Evolutionary conservation across 2,797 vertebrate genomes (phyloP).

Genomic region (Vultur gryphus): DNA sequence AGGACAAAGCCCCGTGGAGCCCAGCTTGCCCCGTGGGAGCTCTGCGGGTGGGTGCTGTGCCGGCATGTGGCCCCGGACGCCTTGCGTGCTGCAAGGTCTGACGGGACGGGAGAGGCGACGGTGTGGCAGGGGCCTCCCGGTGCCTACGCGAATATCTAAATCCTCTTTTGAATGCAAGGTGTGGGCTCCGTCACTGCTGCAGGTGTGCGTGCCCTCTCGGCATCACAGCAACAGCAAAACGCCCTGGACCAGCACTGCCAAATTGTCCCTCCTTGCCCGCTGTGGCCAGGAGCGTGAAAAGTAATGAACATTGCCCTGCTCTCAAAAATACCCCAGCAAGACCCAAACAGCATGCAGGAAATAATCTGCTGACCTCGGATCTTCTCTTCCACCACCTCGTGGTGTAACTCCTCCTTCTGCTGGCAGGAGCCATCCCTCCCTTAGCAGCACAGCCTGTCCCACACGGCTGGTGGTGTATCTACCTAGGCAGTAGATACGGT

Average conservation of each 20-base stretch:
- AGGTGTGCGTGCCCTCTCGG: background rate
- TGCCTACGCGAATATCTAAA: rapidly evolving
- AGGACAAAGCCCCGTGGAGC: background rate
- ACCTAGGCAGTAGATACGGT: rapidly evolving
- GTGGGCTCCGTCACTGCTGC: background rate
- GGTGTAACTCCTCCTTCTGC: background rate
- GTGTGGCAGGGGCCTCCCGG: background rate
- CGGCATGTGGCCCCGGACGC: rapidly evolving
- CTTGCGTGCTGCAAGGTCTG: rapidly evolving
- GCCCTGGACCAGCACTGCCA: background rate
- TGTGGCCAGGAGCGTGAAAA: rapidly evolving
- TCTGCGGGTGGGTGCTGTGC: background rate
- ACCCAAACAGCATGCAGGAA: background rate
- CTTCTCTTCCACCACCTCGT: background rate
- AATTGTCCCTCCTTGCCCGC: background rate
- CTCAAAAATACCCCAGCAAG: background rate
- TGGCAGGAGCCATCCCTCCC: background rate
- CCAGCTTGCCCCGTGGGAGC: background rate
- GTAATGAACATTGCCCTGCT: rapidly evolving
- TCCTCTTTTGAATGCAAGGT: rapidly evolving
- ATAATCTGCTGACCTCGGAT: background rate
- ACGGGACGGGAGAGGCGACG: rapidly evolving
- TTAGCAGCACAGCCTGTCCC: background rate
- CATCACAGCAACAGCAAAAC: background rate
- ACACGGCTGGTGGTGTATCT: rapidly evolving